Percentiles rank a stretch among this genome's conserved stretches.
Conservation (phyloP, 2,797 vertebrate species). For the Poeciliopsis infans region DNA sequence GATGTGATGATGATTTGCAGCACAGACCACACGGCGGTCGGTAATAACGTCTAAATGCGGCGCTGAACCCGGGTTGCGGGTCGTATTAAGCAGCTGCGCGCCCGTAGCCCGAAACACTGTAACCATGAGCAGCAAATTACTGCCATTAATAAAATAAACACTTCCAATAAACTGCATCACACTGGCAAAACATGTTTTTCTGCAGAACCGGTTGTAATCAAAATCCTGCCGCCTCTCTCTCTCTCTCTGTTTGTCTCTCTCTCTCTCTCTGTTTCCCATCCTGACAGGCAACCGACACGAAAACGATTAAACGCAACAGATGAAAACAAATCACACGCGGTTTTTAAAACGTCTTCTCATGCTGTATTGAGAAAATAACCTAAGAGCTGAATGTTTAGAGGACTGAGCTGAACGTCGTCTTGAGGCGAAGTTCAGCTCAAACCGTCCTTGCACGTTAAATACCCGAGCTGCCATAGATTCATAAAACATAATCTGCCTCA, state of each 20-base stretch:
- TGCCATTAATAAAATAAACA: slow-evolving; percentile 55
- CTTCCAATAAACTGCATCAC: slow-evolving; percentile 12
- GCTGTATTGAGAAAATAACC: background rate
- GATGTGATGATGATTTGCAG: slow-evolving; percentile 45
- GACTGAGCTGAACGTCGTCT: background rate
- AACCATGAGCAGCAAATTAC: slow-evolving; percentile 47
- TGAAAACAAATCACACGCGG: background rate
- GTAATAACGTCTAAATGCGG: slow-evolving; percentile 40
- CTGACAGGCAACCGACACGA: no score
- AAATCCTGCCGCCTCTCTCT: background rate
- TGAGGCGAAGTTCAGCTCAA: background rate
- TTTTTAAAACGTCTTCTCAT: background rate
- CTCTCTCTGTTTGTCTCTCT: background rate
- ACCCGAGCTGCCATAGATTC: background rate
- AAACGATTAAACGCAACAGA: background rate
- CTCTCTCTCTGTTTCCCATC: background rate
- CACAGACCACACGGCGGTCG: slow-evolving; percentile 46
- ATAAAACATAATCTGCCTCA: background rate
- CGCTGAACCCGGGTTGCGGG: slow-evolving; percentile 18
- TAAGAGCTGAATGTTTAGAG: background rate
- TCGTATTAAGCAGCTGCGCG: slow-evolving; percentile 24
- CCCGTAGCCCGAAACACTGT: slow-evolving; percentile 30
- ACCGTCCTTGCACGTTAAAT: background rate
- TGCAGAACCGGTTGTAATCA: slow-evolving; percentile 14
- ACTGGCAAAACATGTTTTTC: slow-evolving; percentile 27